Conservation (phyloP, 92 coral and sea anemone genomes). For the Muricea muricata region DNA sequence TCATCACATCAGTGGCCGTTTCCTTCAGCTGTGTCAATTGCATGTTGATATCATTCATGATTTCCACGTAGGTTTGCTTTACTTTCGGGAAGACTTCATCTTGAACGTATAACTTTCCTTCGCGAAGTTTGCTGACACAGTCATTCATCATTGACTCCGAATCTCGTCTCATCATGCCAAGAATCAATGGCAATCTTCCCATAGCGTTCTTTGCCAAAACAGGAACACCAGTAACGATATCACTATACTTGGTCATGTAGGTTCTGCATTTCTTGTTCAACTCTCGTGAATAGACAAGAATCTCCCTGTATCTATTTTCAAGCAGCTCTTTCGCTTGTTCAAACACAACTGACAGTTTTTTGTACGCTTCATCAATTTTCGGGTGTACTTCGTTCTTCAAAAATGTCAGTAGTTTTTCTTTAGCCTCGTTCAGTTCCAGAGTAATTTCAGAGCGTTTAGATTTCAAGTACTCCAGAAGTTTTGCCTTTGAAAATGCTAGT, state of each 20-base stretch:
- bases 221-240: background rate
- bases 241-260: background rate
- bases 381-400: background rate
- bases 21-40: background rate
- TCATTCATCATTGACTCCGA: background rate
- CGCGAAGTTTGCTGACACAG: background rate
- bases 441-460: constrained; percentile 62
- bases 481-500: background rate
- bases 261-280: background rate
- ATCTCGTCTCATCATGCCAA: constrained; percentile 6
- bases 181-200: background rate
- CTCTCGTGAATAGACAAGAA: background rate
- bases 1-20: background rate
- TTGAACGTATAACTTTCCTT: background rate
- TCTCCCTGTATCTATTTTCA: background rate
- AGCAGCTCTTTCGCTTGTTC: background rate
- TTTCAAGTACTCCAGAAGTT: constrained; percentile 51
- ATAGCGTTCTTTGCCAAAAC: background rate
- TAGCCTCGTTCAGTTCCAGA: background rate
- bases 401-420: background rate
- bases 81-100: constrained; percentile 10
- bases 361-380: constrained; percentile 62
- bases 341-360: background rate
- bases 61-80: background rate
- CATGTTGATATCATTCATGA: background rate